Conservation (phyloP, 2,113 vertebrate species). For the Rhinogobius similis region DNA sequence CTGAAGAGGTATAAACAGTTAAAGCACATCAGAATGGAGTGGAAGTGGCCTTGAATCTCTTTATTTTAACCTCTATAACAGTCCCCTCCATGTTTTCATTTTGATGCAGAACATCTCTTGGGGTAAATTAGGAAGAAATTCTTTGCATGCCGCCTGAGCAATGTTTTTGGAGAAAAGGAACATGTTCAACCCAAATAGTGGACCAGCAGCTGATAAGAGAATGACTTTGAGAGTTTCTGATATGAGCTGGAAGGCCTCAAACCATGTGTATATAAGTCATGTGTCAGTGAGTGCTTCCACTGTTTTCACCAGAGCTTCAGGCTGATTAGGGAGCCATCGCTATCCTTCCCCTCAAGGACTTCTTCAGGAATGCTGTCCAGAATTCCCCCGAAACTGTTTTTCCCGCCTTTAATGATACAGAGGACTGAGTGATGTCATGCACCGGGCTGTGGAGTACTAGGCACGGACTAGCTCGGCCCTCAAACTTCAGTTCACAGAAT, state of each 20-base stretch:
- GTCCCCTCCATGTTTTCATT: conserved; percentile 44
- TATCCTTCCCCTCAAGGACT: conserved; percentile 63
- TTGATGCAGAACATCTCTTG: conserved; percentile 55
- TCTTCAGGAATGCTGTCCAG: conserved; percentile 67
- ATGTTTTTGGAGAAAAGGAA: conserved; percentile 71
- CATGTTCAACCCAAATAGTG: conserved; percentile 70
- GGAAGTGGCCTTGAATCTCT: conserved; percentile 17
- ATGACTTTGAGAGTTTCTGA: conserved; percentile 44
- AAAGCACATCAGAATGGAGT: conserved; percentile 38
- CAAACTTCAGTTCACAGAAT: conserved; percentile 24
- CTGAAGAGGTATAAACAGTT: conserved; percentile 74
- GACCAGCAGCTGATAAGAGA: conserved; percentile 71
- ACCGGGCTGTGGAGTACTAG: conserved; percentile 72
- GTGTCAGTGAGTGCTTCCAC: conserved; percentile 65
- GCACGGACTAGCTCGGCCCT: conserved; percentile 66
- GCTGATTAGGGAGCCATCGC: conserved; percentile 68
- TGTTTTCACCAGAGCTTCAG: conserved; percentile 60
- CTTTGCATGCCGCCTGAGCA: conserved; percentile 60
- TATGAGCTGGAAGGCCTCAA: conserved; percentile 65
- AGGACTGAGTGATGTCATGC: conserved; percentile 71
- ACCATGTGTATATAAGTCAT: conserved; percentile 45
- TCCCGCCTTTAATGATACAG: conserved; percentile 61
- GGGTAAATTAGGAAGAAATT: conserved; percentile 64
- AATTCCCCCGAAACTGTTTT: conserved; percentile 64
- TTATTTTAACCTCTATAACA: conserved; percentile 36